phyloP scores from a whole-genome alignment of 2,888 invertebrate genomes.

The Autographa gamma region DNA sequence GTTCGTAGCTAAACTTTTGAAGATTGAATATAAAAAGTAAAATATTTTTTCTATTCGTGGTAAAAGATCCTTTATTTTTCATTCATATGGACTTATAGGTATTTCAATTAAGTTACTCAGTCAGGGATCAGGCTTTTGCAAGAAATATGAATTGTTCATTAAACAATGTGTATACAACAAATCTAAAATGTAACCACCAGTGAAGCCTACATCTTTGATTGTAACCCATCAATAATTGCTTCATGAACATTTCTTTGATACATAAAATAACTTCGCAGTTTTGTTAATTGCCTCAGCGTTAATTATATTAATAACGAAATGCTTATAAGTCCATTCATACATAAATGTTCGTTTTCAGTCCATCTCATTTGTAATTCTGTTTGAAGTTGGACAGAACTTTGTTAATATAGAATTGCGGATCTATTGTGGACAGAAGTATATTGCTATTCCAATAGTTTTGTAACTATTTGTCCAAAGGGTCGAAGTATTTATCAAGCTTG shows the following conservation, averaged over 20 bases:
- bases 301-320: neutral
- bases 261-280: neutral
- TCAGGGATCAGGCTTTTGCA: no score
- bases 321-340: neutral
- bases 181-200: neutral
- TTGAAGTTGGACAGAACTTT: neutral
- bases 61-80: no score
- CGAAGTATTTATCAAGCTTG: neutral
- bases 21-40: no score
- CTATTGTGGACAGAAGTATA: neutral
- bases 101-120: no score
- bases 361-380: neutral
- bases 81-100: no score
- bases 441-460: conserved; percentile 1
- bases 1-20: no score
- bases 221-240: neutral
- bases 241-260: neutral
- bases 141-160: no score
- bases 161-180: neutral
- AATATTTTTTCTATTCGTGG: no score
- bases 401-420: conserved; percentile 1
- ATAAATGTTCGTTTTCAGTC: neutral
- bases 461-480: neutral
- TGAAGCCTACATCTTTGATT: neutral
- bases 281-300: neutral